These are phyloP conservation scores for Malacosoma neustria DNA, from an alignment of 2,888 invertebrate species.

Conservation along the genomic window DNA sequence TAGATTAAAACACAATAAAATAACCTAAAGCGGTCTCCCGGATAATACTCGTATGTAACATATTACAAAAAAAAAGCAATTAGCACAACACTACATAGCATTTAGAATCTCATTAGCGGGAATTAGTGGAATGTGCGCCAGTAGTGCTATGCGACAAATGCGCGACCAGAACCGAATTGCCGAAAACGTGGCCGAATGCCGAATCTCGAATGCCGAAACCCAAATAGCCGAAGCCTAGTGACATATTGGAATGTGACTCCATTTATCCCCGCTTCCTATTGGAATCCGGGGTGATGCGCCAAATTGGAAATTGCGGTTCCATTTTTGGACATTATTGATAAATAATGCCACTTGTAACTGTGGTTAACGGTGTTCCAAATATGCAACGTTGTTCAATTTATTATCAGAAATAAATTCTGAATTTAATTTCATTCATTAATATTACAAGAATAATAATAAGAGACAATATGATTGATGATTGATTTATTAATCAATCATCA, in stretches of 20 bases:
- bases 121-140: slow-evolving; percentile 41
- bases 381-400: slow-evolving; percentile 1
- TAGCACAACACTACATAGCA: slow-evolving; percentile 7
- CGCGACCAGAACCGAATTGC: slow-evolving; percentile 34
- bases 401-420: no score
- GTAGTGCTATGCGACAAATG: slow-evolving; percentile 49
- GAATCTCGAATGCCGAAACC: slow-evolving; percentile 55
- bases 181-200: slow-evolving; percentile 50
- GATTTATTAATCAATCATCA: no score
- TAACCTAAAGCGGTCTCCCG: not conserved
- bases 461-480: no score
- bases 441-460: no score
- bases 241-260: slow-evolving; percentile 75
- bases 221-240: slow-evolving; percentile 60
- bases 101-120: slow-evolving; percentile 60
- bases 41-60: slow-evolving; percentile 1
- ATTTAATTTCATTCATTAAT: no score
- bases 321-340: slow-evolving; percentile 67
- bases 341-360: slow-evolving; percentile 55
- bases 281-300: slow-evolving; percentile 73
- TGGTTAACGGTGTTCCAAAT: slow-evolving; percentile 5
- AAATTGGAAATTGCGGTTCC: slow-evolving; percentile 72
- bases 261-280: slow-evolving; percentile 73
- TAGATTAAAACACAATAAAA: not conserved
- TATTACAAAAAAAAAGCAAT: not conserved